Base-by-base conservation (phyloP, 2,797 vertebrate genomes). In the Micromesistius poutassou region DNA sequence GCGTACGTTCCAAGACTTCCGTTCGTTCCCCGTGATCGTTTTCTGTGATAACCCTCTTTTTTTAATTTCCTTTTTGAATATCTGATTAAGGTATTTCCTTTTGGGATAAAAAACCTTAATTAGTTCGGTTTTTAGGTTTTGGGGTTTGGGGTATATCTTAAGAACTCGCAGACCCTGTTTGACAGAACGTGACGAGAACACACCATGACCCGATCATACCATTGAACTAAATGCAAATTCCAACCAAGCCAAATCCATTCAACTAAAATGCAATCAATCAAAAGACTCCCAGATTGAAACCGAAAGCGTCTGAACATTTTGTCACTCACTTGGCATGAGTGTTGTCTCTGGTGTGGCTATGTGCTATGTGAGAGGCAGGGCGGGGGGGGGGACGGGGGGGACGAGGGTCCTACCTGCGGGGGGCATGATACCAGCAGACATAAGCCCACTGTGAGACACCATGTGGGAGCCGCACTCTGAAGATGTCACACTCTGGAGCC, bases 381-480 rank as follows among this genome's bases (percentile, higher is more conserved):
- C n/a, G n/a, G n/a, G 8, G 8, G 25, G 25, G 62, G 62, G 7
- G 78, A n/a, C 6, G 8, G 25, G 25, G 62, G 62, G 7, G 78
- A n/a, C n/a, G 6, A 1, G 30, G 9, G 89, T 85, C 87, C 94
- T 96, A 98, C 97, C 98, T 97, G 97, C 96, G 91, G 97, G 95
- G 79, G 97, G 96, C 90, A 98, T 97, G 92, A 99, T 97, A 93
- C 97, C 97, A 84, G 97, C 96, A 84, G 97, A 97, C 94, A 99
- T 96, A 87, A 99, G 96, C 82, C 97, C 96, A 33, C 96, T 95
- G 89, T 98, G 97, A 74, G 97, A 95, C 95, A 98, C 95, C 89
- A 99, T 95, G 91, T 97, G 96, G 89, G 96, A 96, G 87, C 89
- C 92, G 76, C 91, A 90, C 81, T 98, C 97, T 74, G 95, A 94